Base-by-base conservation (phyloP, 2,113 vertebrate genomes). In the Etia nguti region DNA sequence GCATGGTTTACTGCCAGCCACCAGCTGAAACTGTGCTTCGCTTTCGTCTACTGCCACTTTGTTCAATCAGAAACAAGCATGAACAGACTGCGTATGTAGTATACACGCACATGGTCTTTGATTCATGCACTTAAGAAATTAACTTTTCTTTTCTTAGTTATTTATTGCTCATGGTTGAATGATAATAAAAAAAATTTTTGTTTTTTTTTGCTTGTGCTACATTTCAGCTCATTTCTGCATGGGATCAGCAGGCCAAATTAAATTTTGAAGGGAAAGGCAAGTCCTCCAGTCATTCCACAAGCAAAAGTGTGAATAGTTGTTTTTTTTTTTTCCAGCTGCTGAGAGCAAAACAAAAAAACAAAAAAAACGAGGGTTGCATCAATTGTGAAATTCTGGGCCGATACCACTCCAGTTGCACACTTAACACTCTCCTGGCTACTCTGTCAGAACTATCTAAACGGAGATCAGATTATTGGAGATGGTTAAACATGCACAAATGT, bases 1-100 rank as follows among this genome's bases (percentile, higher is more conserved):
- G 85, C 73, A 70, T 88, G 83, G 83, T 79, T 91, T 85, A 80
- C 89, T 56, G 29, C 5, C 80, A 56, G 80, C 54, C 48, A 4
- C 38, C 31, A 59, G 10, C 16, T 36, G 4, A 24, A 43, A 55
- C 50, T 85, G 80, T 22, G 52, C 24, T 77, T 75, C 18, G 26
- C 70, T 73, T 79, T 48, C 80, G 15, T 41, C 48, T 36, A 87
- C 38, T 48, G 59, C 62, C 9, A 8, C 34, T 55, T 68, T 10
- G 34, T 41, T 48, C 43, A 4, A 34, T 31, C 36, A 4, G 34
- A 38, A 65, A 65, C 60, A 79, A n/a, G 43, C 70, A 31, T 31
- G 70, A 50, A 77, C 43, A 77, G 24, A 77, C 70, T 31, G 16
- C 3, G 12, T 11, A 6, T 50, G 16, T 52, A n/a, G 43, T 46